Evolutionary conservation across 2,797 vertebrate genomes (phyloP), one percentile per base, ranked within the genome.

Genomic region (Cyprinodon diabolis): DNA sequence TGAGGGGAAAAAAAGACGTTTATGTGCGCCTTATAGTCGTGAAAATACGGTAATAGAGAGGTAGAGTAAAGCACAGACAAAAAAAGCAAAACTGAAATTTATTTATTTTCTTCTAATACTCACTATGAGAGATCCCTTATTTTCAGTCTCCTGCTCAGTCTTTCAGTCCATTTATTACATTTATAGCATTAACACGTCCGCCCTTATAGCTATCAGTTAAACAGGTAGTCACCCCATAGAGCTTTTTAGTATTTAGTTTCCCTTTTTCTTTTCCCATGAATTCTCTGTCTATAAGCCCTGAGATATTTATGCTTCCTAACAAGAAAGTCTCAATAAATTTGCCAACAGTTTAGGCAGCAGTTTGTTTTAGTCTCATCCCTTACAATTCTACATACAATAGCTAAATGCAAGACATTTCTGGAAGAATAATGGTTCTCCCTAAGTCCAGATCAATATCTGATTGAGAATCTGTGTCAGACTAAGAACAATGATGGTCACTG

Each of bases 171-270:
- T 86, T 75, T 68, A 74, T 88, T 85, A 84, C 10, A 9, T 88
- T 87, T 85, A 88, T 73, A 73, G 72, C 74, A 1, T 9, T 72
- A 78, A 84, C 83, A 56, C 52, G 71, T 66, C 80, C 57, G 67
- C 76, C 83, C 76, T 81, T 78, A 56, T 23, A 14, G 17, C 74
- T 56, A 83, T 87, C 79, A 84, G 85, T 88, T 85, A 81, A 83
- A 84, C 56, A 82, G 43, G 79, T 83, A 71, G 74, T 84, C 85
- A 82, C 19, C 82, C 35, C 23, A 49, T 49, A 51, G 51, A 68
- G 74, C 60, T 43, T 9, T 51, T 66, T 68, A 51, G 63, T 51
- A 47, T 68, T 3, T 52, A 25, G 23, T 35, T 67, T 4, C 9
- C 58, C 66, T 15, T 58, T 40, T 70, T 54, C 56, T 74, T 8